Evolutionary conservation across 2,888 invertebrate genomes (phyloP), one percentile per base, ranked within the genome.

Genomic region (Philhelius pedissequus): DNA sequence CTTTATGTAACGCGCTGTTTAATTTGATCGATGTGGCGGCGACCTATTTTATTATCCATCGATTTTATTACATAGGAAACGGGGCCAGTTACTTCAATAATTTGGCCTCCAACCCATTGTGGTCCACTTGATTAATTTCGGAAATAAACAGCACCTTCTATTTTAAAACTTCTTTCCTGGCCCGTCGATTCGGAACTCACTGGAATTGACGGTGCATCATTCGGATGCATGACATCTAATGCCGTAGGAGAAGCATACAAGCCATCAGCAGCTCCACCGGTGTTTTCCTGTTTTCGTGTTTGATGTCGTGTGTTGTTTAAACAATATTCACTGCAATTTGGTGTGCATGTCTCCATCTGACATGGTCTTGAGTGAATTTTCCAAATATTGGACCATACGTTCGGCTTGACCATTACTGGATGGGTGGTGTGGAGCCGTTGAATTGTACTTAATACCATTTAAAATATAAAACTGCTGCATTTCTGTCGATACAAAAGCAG

Each of bases 1-100:
- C 9, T 40, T 13, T 40, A 1, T 0, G 27, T 3, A 13, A 43
- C 7, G 32, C 22, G 32, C 2, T 56, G 45, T 56, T 69, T 68
- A 5, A 54, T 25, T 25, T 69, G 66, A 18, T 38, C 52, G 3
- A 68, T 32, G 3, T 66, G 38, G 7, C 43, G 40, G 27, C 54
- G 43, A 13, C 54, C 54, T 20, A 69, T 13, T 4, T 25, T 40
- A 25, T 66, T 35, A 11, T 68, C 52, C 3, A 0, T 13, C 6
- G 58, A 70, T 35, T 70, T 27, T 30, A 70, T 45, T 3, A 70
- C 58, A 48, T 69, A 32, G 3, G 69, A 56, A 0, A 56, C 43
- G 8, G 58, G 58, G 9, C 18, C 48, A 2, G 58, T 71, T 4
- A 48, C 20, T 48, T 71, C 48, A 15, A 58, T 71, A 18, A 69